phyloP scores from a whole-genome alignment of 1,140 invertebrate species.

The Diabrotica undecimpunctata region DNA sequence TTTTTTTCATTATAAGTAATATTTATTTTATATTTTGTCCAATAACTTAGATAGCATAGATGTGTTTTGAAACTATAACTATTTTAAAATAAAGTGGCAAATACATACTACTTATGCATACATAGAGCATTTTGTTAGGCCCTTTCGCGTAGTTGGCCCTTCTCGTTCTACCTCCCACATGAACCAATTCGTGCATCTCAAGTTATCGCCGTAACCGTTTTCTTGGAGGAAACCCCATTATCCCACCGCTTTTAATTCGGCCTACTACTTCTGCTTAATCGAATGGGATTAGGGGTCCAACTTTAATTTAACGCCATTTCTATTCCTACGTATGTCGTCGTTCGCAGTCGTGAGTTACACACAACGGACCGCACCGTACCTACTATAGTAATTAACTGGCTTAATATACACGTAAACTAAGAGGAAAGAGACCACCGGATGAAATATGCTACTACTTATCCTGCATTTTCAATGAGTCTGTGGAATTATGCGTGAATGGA shows the following conservation, averaged over 20 bases:
- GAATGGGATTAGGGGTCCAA: neutral
- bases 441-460: neutral
- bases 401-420: neutral
- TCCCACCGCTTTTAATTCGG: neutral
- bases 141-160: too few relatives aligned
- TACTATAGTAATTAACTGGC: neutral
- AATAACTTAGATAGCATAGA: too few relatives aligned
- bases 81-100: too few relatives aligned
- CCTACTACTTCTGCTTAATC: neutral
- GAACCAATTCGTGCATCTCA: too few relatives aligned
- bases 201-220: too few relatives aligned
- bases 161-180: too few relatives aligned
- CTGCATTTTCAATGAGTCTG: neutral
- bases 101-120: too few relatives aligned
- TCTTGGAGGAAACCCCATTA: too few relatives aligned
- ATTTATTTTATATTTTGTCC: too few relatives aligned
- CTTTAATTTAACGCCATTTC: conserved; percentile 1
- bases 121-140: too few relatives aligned
- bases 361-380: neutral
- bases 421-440: neutral
- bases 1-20: too few relatives aligned
- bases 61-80: too few relatives aligned
- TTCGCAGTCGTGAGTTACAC: neutral
- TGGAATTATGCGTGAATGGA: neutral
- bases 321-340: neutral